Conservation (phyloP, 2,113 vertebrate genomes). For the Octodon degus region DNA sequence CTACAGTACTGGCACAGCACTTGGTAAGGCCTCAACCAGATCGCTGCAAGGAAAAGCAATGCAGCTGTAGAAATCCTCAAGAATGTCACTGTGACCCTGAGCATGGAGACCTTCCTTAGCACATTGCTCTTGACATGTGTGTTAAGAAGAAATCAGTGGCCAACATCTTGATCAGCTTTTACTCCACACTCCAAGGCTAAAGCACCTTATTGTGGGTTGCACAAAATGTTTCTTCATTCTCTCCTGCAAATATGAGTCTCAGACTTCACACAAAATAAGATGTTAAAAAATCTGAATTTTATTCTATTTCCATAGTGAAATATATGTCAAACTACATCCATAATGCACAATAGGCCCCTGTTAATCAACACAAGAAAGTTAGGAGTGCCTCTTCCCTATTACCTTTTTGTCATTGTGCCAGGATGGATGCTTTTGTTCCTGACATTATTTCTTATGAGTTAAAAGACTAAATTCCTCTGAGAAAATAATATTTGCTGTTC, state of each 20-base stretch:
- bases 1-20: background rate
- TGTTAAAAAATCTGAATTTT: background rate
- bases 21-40: background rate
- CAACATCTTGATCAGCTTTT: background rate
- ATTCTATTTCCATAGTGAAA: background rate
- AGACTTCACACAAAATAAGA: background rate
- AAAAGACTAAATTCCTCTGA: background rate
- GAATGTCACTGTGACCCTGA: background rate
- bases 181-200: background rate
- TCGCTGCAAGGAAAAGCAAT: background rate
- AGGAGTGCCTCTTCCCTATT: background rate
- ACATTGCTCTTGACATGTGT: background rate
- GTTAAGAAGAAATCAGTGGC: background rate
- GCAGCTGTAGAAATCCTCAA: background rate
- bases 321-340: background rate
- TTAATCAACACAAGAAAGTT: background rate
- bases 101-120: background rate
- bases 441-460: background rate
- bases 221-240: background rate
- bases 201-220: background rate
- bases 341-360: background rate
- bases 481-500: conserved; percentile 32
- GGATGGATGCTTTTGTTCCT: background rate
- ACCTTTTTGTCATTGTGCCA: background rate
- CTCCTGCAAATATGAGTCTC: background rate